Conservation (phyloP, 2,113 vertebrate species). For the Corynorhinus townsendii region DNA sequence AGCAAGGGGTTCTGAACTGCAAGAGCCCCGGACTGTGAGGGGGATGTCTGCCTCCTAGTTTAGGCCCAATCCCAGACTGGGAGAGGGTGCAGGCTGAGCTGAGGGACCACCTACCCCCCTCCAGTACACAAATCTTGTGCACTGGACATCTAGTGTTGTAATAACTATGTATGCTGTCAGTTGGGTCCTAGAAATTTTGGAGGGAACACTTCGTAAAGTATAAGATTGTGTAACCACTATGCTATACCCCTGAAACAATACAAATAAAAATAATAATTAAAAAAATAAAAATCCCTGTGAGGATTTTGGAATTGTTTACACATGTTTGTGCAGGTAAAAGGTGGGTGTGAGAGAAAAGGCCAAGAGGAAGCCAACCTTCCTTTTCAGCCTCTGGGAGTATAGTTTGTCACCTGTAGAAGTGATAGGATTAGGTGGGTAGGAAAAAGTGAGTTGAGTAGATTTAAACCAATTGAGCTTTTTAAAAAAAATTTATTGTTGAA, state of each 20-base stretch:
- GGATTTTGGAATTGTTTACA: background rate
- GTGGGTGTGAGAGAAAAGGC: background rate
- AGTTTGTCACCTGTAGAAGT: background rate
- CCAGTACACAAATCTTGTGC: too few species aligned
- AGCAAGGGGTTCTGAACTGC: too few species aligned
- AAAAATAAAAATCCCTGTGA: background rate
- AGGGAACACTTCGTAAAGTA: background rate
- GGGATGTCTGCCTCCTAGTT: too few species aligned
- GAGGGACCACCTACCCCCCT: too few species aligned
- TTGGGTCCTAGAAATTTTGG: background rate
- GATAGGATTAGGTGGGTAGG: background rate
- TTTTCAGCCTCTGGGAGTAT: background rate
- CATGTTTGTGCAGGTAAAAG: background rate
- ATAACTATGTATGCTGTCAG: background rate
- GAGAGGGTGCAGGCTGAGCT: too few species aligned
- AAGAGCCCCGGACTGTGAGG: too few species aligned
- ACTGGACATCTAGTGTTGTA: background rate
- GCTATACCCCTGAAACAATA: background rate
- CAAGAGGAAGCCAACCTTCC: background rate
- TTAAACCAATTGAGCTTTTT: background rate
- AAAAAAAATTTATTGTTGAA: too few species aligned
- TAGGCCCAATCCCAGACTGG: too few species aligned
- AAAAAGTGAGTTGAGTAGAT: background rate
- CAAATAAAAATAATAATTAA: background rate
- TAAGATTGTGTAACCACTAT: background rate